These are phyloP conservation scores for Teinopalpus imperialis DNA, from an alignment of 2,888 invertebrate genomes.

Conservation along the genomic window DNA sequence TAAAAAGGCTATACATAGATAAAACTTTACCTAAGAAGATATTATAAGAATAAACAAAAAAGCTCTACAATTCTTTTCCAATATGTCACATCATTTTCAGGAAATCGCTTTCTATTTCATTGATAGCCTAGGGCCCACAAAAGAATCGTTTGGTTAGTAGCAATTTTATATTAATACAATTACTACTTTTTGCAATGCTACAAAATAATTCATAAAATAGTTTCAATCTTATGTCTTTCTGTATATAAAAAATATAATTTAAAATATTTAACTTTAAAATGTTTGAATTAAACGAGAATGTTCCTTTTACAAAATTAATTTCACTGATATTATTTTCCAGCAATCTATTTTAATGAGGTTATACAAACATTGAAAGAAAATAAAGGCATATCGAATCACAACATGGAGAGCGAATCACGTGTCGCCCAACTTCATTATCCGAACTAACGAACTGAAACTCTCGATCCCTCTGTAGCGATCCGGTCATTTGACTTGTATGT, in stretches of 20 bases:
- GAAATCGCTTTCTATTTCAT: conserved; percentile 11
- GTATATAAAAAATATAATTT: not conserved
- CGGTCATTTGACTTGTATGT: not conserved
- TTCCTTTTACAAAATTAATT: not conserved
- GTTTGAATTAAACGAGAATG: not conserved
- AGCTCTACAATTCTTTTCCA: conserved; percentile 1
- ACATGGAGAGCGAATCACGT: conserved; percentile 10
- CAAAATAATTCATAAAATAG: not conserved
- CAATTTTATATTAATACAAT: not conserved
- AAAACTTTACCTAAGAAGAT: not conserved
- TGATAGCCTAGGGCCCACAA: conserved; percentile 8
- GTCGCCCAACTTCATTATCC: conserved; percentile 25
- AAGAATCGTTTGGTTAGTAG: not conserved
- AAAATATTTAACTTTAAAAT: not conserved
- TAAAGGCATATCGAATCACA: not conserved
- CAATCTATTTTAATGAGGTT: not conserved
- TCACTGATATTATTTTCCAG: not conserved
- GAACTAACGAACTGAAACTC: conserved; percentile 29
- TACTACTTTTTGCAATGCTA: not conserved
- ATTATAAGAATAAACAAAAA: not conserved
- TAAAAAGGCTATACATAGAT: too few species aligned
- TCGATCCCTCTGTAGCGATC: conserved; percentile 8
- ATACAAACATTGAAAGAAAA: conserved; percentile 5
- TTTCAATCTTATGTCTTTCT: not conserved
- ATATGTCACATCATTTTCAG: conserved; percentile 8